Base-by-base conservation (phyloP, 1,140 invertebrate genomes). In the Muscidifurax raptorellus region DNA sequence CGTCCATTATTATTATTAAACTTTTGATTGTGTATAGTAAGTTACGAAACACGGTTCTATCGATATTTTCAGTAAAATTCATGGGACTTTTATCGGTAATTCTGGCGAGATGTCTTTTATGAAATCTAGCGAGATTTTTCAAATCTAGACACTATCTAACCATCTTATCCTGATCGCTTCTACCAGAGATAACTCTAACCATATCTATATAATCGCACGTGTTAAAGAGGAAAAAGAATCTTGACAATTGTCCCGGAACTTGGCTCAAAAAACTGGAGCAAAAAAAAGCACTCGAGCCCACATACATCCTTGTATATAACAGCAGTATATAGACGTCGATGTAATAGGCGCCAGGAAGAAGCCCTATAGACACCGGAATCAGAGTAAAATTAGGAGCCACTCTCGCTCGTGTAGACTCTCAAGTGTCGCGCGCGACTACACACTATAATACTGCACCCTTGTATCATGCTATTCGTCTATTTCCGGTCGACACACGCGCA, bases 331-430 rank as follows among this genome's bases (percentile, higher is more conserved):
- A n/a, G n/a, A n/a, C 72, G 66, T 69, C 66, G 25, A 69, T 12
- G n/a, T n/a, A n/a, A 9, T 15, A 69, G 28, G 25, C 25, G 66
- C 66, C 52, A 59, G 52, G 80, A 82, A 82, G 80, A 64, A 32
- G 30, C 12, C 1, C 80, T 10, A 1, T 52, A 82, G 80, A 82
- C 69, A 71, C 85, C 75, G 83, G 82, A 88, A 89, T 89, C 88
- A 89, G 86, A 89, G 86, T 77, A 79, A 86, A 89, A 90, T 90
- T 90, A 89, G 86, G 79, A 76, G n/a, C 32, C 64, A 71, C 80
- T 85, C 27, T 67, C 67, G 40, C 10, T 30, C n/a, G n/a, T 40
- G 69, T 64, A 36, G 36, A 40, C 71, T 71, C 47, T 77, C 66
- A 66, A 80, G 69, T 72, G 28, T 30, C 10, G 36, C 30, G 71